Percentiles rank a stretch among this genome's conserved stretches.
These are phyloP conservation scores for Buathra laborator DNA, from an alignment of 2,888 invertebrate species.

Conservation along the genomic window DNA sequence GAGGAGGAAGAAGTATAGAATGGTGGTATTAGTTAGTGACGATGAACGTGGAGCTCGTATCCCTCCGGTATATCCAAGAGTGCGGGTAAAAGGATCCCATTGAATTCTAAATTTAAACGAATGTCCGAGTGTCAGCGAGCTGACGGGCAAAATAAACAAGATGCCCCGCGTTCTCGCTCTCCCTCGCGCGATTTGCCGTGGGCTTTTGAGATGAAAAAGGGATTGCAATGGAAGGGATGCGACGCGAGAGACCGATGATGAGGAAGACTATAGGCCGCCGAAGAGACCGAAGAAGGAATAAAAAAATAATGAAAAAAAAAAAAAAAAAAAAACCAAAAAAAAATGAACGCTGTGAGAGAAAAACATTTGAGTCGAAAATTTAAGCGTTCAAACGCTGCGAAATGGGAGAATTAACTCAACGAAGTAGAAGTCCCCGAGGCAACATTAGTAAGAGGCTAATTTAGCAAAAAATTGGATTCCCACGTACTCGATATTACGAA, in stretches of 20 bases:
- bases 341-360: not conserved
- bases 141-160: slow-evolving; percentile 84
- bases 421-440: not conserved
- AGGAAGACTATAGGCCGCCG: slow-evolving; percentile 39
- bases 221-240: slow-evolving; percentile 52
- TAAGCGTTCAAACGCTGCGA: slow-evolving; percentile 41
- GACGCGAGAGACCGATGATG: slow-evolving; percentile 41
- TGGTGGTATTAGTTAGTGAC: slow-evolving; percentile 78
- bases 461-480: slow-evolving; percentile 75
- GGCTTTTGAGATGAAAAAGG: slow-evolving; percentile 68
- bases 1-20: slow-evolving; percentile 16
- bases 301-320: not conserved
- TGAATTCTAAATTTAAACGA: slow-evolving; percentile 85
- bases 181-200: slow-evolving; percentile 33
- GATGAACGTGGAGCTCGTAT: slow-evolving; percentile 80
- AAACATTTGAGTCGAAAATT: slow-evolving; percentile 15
- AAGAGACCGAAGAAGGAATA: not conserved
- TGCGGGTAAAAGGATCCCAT: slow-evolving; percentile 85
- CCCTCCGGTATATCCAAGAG: slow-evolving; percentile 41
- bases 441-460: slow-evolving; percentile 65
- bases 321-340: not conserved
- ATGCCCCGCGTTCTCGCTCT: slow-evolving; percentile 74
- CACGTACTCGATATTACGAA: slow-evolving; percentile 64
- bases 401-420: slow-evolving; percentile 43
- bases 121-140: slow-evolving; percentile 82